A percentile compares a stretch with the other conserved stretches of the same genome.
Evolutionary conservation across 2,888 invertebrate species (phyloP).

Genomic region (Hermodice carunculata): DNA sequence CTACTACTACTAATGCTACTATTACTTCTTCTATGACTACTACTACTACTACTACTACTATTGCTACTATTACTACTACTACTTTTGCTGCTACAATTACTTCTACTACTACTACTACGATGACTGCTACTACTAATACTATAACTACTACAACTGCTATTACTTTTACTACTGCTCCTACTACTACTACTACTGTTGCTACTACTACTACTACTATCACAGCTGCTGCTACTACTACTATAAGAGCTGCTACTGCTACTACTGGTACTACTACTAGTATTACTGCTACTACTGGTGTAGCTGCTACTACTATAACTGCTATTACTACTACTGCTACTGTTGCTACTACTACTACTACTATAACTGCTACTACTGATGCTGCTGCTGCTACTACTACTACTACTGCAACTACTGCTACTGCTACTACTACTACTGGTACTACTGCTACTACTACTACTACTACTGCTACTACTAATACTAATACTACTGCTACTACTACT

Average conservation of each 20-base stretch:
- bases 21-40: conserved; percentile 2
- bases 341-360: conserved; percentile 8
- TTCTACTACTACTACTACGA: conserved; percentile 5
- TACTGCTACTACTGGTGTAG: neutral
- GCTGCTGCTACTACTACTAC: conserved; percentile 5
- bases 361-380: conserved; percentile 1
- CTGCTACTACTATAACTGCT: conserved; percentile 1
- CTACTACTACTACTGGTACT: conserved; percentile 7
- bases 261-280: conserved; percentile 1
- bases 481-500: conserved; percentile 2
- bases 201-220: conserved; percentile 6
- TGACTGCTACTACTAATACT: conserved; percentile 1
- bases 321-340: conserved; percentile 4
- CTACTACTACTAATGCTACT: conserved; percentile 4
- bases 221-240: conserved; percentile 1
- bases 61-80: conserved; percentile 4
- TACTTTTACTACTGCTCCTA: conserved; percentile 1
- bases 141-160: conserved; percentile 2
- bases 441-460: conserved; percentile 8
- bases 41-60: conserved; percentile 9
- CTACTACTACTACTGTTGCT: conserved; percentile 4
- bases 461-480: conserved; percentile 6
- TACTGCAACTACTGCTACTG: conserved; percentile 4
- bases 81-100: neutral
- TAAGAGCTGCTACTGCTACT: neutral